phyloP scores from a whole-genome alignment of 2,888 invertebrate genomes.

The Acanthococcus lagerstroemiae region DNA sequence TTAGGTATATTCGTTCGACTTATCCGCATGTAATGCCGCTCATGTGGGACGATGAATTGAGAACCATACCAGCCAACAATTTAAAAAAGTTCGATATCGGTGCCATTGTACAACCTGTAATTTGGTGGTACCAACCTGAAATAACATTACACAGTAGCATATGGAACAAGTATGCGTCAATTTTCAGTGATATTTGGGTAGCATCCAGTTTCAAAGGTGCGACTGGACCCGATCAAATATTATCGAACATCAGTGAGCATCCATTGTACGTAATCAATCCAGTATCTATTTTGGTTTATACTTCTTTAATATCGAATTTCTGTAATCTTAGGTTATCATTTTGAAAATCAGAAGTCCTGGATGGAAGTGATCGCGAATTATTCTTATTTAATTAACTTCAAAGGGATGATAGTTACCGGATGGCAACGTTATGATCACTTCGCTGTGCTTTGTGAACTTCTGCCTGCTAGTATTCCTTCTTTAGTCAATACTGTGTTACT shows the following conservation, averaged over 20 bases:
- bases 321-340: conserved; percentile 37
- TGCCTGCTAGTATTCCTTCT: conserved; percentile 42
- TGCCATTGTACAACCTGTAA: conserved; percentile 46
- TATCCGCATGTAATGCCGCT: conserved; percentile 42
- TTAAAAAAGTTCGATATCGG: conserved; percentile 41
- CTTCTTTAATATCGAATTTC: no score
- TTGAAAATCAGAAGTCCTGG: conserved; percentile 44
- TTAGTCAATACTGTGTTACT: conserved; percentile 40
- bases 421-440: conserved; percentile 44
- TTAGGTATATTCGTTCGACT: conserved; percentile 40
- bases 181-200: conserved; percentile 45
- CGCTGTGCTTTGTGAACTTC: conserved; percentile 42
- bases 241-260: conserved; percentile 39
- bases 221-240: conserved; percentile 42
- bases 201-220: conserved; percentile 47
- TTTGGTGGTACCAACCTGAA: conserved; percentile 46
- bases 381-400: conserved; percentile 24
- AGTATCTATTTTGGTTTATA: no score
- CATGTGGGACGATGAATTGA: conserved; percentile 50
- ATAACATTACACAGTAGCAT: conserved; percentile 34
- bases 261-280: no score
- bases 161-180: conserved; percentile 41
- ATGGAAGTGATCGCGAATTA: neutral
- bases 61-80: conserved; percentile 40
- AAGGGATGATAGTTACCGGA: conserved; percentile 42